Base-by-base conservation (phyloP, 2,113 vertebrate species). In the Myocastor coypus region DNA sequence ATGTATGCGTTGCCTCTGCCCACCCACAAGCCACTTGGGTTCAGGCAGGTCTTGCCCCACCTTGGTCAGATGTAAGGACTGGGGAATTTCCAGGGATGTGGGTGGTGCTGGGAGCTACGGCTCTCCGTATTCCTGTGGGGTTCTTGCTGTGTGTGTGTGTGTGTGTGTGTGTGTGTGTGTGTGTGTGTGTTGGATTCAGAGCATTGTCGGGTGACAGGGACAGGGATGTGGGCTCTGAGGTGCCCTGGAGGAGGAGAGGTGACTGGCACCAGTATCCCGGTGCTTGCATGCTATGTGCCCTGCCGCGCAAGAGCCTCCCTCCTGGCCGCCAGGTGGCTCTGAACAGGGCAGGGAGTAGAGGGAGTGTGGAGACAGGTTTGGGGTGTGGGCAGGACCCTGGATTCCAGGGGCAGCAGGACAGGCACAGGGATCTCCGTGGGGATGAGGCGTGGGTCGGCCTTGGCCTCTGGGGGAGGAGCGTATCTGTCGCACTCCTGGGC, bases 251-350 rank as follows among this genome's bases (percentile, higher is more conserved):
- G 71, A 34, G 59, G 37, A 50, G 24, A 64, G 66, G 30, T 4
- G 40, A 7, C 40, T n/a, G 14, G 69, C 19, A 0, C 0, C 20
- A 2, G 37, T 30, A 52, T 34, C 14, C 13, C 26, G 3, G 4
- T 0, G 0, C 14, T 9, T 34, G 42, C 10, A 2, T 1, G 30
- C 30, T 12, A 10, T 17, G 26, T 13, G 13, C 8, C 19, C 37
- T 1, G 5, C 22, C 24, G 42, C 42, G 22, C 8, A 66, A 10
- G 24, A 59, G 4, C 19, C 7, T 40, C 17, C 30, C 16, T 4
- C 6, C 8, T 17, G 80, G 52, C 17, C 1, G 0, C 4, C 7
- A 16, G 24, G 66, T 17, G 14, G 13, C 84, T 32, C 30, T 57
- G 57, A 19, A 4, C 17, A 2, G 40, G 59, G 66, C 57, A 6